Base-by-base conservation (phyloP, 2,888 invertebrate species). In the Cyrtodaria siliqua region DNA sequence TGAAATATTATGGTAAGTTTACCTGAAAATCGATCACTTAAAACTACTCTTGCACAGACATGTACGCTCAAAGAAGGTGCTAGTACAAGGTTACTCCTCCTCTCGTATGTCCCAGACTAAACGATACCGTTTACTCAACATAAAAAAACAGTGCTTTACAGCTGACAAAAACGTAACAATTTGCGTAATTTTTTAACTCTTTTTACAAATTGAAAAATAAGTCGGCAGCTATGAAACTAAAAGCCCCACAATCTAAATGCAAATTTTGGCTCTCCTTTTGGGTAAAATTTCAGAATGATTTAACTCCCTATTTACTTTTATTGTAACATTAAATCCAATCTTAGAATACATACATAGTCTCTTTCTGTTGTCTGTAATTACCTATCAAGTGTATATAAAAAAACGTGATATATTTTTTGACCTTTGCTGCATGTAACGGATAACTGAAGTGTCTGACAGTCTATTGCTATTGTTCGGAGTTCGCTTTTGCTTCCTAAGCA, bases 261-360 rank as follows among this genome's bases (percentile, higher is more conserved):
- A 53, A 53, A 53, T 53, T 27, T 53, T 24, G 12, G 53, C 53
- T 53, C 26, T 29, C n/a, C n/a, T 16, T 53, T 29, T 8, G 29
- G 16, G 24, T 53, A 26, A 53, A 16, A 53, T 53, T 27, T 53
- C 53, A 53, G n/a, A 53, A 16, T 53, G 14, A 53, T 27, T n/a
- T 20, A 50, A 50, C 50, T 50, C 24, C 50, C 20, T 20, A n/a
- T 50, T 50, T 50, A 50, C 18, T 50, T 50, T 50, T 20, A 50
- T 50, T 50, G 50, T 50, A 12, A 50, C 18, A 24, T 12, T 50
- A 50, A 18, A 50, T 24, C 2, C 50, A 50, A 20, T 50, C n/a
- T 50, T 50, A 20, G 12, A 50, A 50, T 50, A 20, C 33, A 33
- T 20, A 50, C 50, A 44, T 44, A 50, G 24, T 50, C 50, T 50